A percentile compares a stretch with the other conserved stretches of the same genome.
phyloP scores from a whole-genome alignment of 2,113 vertebrate species.

The Pseudorectes ferrugineus region DNA sequence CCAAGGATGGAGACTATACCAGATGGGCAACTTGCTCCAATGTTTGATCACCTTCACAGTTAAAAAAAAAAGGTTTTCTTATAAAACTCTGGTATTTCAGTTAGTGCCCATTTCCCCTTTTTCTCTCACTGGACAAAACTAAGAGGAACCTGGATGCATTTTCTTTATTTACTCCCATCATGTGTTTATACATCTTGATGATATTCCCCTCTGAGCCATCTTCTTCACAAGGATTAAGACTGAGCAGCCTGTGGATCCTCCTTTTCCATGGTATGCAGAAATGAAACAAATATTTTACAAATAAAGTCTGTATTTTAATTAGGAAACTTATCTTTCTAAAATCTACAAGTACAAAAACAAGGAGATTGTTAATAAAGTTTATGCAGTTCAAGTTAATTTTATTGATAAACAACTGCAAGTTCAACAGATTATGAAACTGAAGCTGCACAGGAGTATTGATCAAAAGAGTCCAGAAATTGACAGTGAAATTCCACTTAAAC shows the following conservation, averaged over 20 bases:
- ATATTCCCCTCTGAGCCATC: not conserved
- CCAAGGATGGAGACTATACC: not conserved
- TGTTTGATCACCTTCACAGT: not conserved
- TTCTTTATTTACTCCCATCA: not conserved
- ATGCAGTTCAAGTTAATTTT: not conserved
- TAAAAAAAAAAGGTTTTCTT: not conserved
- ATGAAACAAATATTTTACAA: not conserved
- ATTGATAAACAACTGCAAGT: not conserved
- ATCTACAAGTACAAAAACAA: not conserved
- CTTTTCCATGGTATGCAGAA: not conserved
- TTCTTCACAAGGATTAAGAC: not conserved
- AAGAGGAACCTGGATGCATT: not conserved
- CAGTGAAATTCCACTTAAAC: not conserved
- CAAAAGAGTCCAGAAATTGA: not conserved
- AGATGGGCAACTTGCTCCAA: not conserved
- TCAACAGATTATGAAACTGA: not conserved
- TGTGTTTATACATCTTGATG: not conserved
- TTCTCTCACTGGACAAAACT: not conserved
- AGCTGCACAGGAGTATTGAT: not conserved
- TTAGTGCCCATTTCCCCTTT: not conserved
- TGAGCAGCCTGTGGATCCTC: not conserved
- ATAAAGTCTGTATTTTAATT: not conserved
- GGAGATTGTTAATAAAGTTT: not conserved
- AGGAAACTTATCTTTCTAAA: not conserved
- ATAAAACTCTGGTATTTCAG: not conserved